These are phyloP conservation scores for Eristalis pertinax DNA, from an alignment of 2,888 invertebrate species.

Conservation along the genomic window DNA sequence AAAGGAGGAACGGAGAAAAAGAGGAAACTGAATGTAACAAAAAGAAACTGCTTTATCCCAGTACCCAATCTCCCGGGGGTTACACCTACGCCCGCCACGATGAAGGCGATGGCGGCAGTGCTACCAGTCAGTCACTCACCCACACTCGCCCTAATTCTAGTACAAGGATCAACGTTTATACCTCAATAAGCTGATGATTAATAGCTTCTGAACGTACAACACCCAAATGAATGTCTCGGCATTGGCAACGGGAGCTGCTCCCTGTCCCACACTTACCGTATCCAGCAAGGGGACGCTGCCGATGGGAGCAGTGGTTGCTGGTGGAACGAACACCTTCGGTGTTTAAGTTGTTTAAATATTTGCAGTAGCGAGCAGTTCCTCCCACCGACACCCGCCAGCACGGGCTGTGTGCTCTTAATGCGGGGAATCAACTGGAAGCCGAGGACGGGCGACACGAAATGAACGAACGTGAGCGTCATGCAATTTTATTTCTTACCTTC, in stretches of 20 bases:
- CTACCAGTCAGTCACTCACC: slow-evolving; percentile 50
- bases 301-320: not conserved
- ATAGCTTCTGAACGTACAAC: slow-evolving; percentile 74
- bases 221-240: slow-evolving; percentile 25
- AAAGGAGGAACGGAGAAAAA: not conserved
- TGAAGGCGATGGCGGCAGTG: not conserved
- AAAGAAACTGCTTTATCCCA: slow-evolving; percentile 58
- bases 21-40: slow-evolving; percentile 39
- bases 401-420: slow-evolving; percentile 22
- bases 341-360: slow-evolving; percentile 59
- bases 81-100: slow-evolving; percentile 29
- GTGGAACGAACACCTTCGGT: slow-evolving; percentile 44
- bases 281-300: not conserved
- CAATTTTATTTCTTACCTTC: slow-evolving; percentile 45
- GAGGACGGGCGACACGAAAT: not conserved
- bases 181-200: slow-evolving; percentile 80
- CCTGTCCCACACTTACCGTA: not conserved
- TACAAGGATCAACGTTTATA: slow-evolving; percentile 76
- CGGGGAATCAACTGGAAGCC: slow-evolving; percentile 7
- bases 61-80: slow-evolving; percentile 49
- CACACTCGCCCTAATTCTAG: slow-evolving; percentile 65
- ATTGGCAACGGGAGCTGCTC: not conserved
- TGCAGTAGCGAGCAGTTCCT: slow-evolving; percentile 26
- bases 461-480: slow-evolving; percentile 37
- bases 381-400: not conserved